Evolutionary conservation across 2,797 vertebrate species (phyloP).

Genomic region (Pampus argenteus): DNA sequence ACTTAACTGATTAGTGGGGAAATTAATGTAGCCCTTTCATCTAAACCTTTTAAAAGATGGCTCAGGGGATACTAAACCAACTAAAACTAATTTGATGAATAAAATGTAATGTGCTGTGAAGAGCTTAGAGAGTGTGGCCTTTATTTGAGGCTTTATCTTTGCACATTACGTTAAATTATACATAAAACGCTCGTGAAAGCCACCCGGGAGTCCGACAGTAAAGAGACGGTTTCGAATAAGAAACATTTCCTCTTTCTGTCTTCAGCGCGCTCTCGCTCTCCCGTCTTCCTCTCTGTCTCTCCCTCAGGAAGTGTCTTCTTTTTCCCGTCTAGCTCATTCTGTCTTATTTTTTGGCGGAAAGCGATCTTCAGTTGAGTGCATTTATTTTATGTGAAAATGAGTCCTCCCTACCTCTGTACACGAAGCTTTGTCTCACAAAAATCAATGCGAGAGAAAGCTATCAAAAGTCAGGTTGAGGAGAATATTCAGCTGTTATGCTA

Average conservation of each 20-base stretch:
- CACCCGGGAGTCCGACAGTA: slow-evolving; percentile 75
- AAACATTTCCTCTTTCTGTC: slow-evolving; percentile 58
- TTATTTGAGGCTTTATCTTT: slow-evolving; percentile 81
- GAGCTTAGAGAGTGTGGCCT: slow-evolving; percentile 77
- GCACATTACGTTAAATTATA: slow-evolving; percentile 85
- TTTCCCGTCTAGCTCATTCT: slow-evolving; percentile 59
- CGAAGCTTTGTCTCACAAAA: slow-evolving; percentile 37
- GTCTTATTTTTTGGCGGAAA: slow-evolving; percentile 56
- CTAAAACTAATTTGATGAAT: slow-evolving; percentile 86
- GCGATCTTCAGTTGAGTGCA: slow-evolving; percentile 39
- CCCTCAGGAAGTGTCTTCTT: slow-evolving; percentile 66
- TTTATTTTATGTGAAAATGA: slow-evolving; percentile 45
- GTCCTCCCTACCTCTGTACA: slow-evolving; percentile 7
- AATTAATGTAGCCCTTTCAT: slow-evolving; percentile 85
- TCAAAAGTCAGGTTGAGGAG: slow-evolving; percentile 6
- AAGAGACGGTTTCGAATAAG: slow-evolving; percentile 69
- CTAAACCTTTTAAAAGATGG: slow-evolving; percentile 84
- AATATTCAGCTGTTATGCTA: slow-evolving; percentile 5
- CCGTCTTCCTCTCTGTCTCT: slow-evolving; percentile 36
- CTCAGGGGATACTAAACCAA: slow-evolving; percentile 82
- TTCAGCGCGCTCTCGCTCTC: slow-evolving; percentile 35
- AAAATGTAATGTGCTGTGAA: slow-evolving; percentile 83
- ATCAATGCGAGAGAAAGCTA: slow-evolving; percentile 1
- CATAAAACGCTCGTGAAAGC: slow-evolving; percentile 80
- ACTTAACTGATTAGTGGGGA: slow-evolving; percentile 84